Conservation (phyloP, 2,888 invertebrate species). For the Branchinecta sandiegonensis region DNA sequence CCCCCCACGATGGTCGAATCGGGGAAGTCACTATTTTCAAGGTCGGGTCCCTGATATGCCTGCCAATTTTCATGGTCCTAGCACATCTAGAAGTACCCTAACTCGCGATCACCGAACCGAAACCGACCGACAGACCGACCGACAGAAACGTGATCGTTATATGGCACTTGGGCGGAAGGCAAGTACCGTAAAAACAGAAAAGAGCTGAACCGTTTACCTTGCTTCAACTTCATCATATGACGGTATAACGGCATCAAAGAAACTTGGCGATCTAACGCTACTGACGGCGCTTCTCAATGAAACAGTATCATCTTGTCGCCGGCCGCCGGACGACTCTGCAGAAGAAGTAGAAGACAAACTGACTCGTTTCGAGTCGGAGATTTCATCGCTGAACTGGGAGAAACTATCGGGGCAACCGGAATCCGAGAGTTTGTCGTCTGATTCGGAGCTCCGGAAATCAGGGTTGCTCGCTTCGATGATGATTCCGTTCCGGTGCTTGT, state of each 20-base stretch:
- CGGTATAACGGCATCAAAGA: background rate
- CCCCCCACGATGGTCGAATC: too few species aligned
- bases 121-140: too few species aligned
- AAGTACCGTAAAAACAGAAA: background rate
- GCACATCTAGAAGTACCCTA: too few species aligned
- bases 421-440: background rate
- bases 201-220: background rate
- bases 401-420: background rate
- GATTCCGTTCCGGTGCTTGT: constrained; percentile 8
- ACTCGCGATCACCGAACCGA: too few species aligned
- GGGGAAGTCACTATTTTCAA: too few species aligned
- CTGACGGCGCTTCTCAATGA: background rate
- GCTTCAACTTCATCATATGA: constrained; percentile 1
- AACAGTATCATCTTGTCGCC: background rate
- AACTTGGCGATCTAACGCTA: background rate
- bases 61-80: too few species aligned
- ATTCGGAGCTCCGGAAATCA: background rate
- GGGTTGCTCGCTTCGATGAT: background rate
- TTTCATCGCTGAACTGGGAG: background rate
- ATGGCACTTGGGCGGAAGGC: background rate
- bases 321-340: background rate
- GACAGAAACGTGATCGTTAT: too few species aligned
- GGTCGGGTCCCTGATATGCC: too few species aligned
- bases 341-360: constrained; percentile 9
- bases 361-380: background rate